Percentiles rank a stretch among this genome's conserved stretches.
These are phyloP conservation scores for Eurois occulta DNA, from an alignment of 2,888 invertebrate species.

Conservation along the genomic window DNA sequence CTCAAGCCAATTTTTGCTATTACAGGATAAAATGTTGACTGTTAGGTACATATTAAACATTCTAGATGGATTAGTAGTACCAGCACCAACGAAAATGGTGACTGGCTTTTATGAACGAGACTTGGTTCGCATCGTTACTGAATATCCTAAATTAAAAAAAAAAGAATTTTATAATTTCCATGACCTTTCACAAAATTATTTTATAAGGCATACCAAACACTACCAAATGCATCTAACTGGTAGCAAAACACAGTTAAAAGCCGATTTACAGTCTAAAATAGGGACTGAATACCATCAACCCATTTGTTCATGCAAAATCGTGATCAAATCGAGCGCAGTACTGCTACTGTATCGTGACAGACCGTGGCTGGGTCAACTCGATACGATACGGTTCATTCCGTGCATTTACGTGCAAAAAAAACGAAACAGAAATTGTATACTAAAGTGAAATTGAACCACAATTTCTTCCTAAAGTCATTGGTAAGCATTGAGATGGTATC, in stretches of 20 bases:
- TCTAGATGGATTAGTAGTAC: neutral
- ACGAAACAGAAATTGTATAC: neutral
- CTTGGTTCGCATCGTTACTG: neutral
- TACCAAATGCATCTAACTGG: neutral
- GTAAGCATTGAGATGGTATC: neutral
- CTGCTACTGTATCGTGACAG: slow-evolving; percentile 47
- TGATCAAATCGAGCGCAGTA: slow-evolving; percentile 41
- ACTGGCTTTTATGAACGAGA: neutral
- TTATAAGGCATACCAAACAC: neutral
- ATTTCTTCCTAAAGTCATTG: neutral
- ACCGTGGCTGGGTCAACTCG: slow-evolving; percentile 25
- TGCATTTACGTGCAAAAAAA: slow-evolving; percentile 28
- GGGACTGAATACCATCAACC: slow-evolving; percentile 12
- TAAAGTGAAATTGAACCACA: slow-evolving; percentile 11
- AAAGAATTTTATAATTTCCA: neutral
- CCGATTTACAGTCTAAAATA: slow-evolving; percentile 21
- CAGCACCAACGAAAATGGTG: neutral
- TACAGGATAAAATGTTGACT: neutral
- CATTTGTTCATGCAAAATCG: slow-evolving; percentile 40
- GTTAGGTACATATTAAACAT: neutral
- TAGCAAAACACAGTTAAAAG: slow-evolving; percentile 1
- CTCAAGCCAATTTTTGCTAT: neutral
- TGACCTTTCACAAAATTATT: neutral
- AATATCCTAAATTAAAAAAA: neutral
- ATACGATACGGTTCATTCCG: slow-evolving; percentile 28